These are phyloP conservation scores for Caenorhabditis imperialis DNA, from an alignment of 2,888 invertebrate genomes.

Conservation along the genomic window DNA sequence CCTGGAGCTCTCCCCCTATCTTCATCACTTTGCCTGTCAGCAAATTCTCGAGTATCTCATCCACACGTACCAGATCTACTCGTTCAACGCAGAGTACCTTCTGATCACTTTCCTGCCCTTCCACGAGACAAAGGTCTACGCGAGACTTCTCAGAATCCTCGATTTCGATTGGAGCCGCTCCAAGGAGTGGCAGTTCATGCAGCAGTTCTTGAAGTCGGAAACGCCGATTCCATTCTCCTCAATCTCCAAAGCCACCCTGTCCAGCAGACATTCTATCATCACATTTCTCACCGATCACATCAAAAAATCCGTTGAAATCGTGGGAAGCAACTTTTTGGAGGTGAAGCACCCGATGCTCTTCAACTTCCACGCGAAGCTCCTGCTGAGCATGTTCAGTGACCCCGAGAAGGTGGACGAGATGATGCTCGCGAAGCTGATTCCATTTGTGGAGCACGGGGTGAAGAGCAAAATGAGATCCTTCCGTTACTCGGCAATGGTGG, in stretches of 20 bases:
- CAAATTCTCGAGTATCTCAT: slow-evolving; percentile 96
- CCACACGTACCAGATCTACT: slow-evolving; percentile 85
- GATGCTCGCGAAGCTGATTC: slow-evolving; percentile 81
- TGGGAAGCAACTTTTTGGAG: slow-evolving; percentile 61
- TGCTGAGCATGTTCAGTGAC: slow-evolving; percentile 84
- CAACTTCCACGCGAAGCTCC: slow-evolving; percentile 87
- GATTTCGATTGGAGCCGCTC: slow-evolving; percentile 80
- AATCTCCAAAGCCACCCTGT: slow-evolving; percentile 57
- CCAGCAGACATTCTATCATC: slow-evolving; percentile 59
- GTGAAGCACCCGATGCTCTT: slow-evolving; percentile 83
- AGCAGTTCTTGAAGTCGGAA: slow-evolving; percentile 60
- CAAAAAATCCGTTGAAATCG: slow-evolving; percentile 52
- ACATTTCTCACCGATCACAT: slow-evolving; percentile 60
- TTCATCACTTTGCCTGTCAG: slow-evolving; percentile 88
- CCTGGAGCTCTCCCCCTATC: slow-evolving; percentile 87
- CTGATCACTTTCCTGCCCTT: slow-evolving; percentile 90
- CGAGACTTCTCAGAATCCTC: slow-evolving; percentile 85
- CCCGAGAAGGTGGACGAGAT: slow-evolving; percentile 82
- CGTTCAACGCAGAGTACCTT: slow-evolving; percentile 88
- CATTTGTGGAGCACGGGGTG: slow-evolving; percentile 70
- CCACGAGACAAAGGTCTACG: slow-evolving; percentile 92
- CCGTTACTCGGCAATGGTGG: slow-evolving; percentile 62
- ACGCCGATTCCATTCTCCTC: slow-evolving; percentile 68
- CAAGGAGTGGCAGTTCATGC: slow-evolving; percentile 79
- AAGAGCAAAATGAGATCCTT: slow-evolving; percentile 64